phyloP scores from a whole-genome alignment of 2,888 invertebrate species.

The Protula sp. region DNA sequence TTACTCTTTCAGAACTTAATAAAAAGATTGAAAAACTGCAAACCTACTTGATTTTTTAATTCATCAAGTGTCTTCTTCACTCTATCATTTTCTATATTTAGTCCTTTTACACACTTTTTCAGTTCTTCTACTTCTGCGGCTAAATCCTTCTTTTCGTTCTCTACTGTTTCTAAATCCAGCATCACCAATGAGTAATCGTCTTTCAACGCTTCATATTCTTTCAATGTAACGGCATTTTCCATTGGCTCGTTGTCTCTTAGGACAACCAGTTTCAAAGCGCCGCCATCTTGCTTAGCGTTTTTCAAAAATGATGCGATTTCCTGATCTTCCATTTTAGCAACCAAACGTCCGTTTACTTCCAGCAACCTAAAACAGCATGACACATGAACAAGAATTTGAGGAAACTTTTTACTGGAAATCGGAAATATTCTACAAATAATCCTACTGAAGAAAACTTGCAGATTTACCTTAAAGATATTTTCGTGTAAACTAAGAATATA shows the following conservation, averaged over 20 bases:
- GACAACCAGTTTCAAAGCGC: not conserved
- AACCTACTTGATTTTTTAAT: too few species aligned
- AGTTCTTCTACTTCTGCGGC: not conserved
- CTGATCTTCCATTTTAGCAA: slow-evolving; percentile 4
- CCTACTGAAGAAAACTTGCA: too few species aligned
- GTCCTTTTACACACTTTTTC: too few species aligned
- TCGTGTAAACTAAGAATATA: too few species aligned
- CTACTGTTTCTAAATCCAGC: slow-evolving; percentile 5
- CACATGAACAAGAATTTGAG: too few species aligned
- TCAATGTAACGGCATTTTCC: not conserved
- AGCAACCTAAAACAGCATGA: not conserved
- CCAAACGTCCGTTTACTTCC: slow-evolving; percentile 2
- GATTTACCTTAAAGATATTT: too few species aligned
- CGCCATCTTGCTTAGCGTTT: not conserved
- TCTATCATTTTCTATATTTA: too few species aligned
- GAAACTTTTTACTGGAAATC: too few species aligned
- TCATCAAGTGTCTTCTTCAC: too few species aligned
- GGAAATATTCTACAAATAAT: too few species aligned
- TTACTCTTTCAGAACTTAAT: too few species aligned
- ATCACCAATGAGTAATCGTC: slow-evolving; percentile 6
- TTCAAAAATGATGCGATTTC: not conserved
- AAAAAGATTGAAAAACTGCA: too few species aligned
- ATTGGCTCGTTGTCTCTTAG: slow-evolving; percentile 1
- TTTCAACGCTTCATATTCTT: not conserved
- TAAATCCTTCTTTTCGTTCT: slow-evolving; percentile 8